Evolutionary conservation across 1,140 invertebrate species (phyloP), one percentile per base, ranked within the genome.

Genomic region (Whitmania pigra): DNA sequence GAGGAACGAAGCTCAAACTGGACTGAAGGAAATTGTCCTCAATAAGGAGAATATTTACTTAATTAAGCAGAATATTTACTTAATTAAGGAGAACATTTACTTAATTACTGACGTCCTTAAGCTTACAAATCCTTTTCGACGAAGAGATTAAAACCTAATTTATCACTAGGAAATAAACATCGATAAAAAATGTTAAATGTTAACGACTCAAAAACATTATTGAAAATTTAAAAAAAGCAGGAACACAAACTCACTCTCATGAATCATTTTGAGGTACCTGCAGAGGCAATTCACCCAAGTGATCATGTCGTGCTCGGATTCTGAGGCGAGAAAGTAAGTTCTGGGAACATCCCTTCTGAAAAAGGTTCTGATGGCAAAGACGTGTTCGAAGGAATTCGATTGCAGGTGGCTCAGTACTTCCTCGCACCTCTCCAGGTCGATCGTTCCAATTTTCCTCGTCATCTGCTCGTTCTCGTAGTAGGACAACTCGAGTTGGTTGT

Each of bases 391-490:
- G 53, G 31, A 53, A 22, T 25, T 49, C 11, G 69, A 70, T 22
- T 70, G 22, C 4, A 70, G 22, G 53, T 53, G 36, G 25, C 49
- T 53, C 17, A 70, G 17, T 4, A 70, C 49, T 22, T 70, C 69
- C n/a, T 70, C 69, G 53, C 69, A 70, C 20, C 53, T 43, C 15
- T 70, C 69, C 43, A 70, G 53, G 69, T 70, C 69, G 29, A 70
- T 54, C 9, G n/a, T 53, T n/a, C 69, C 69, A 11, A 49, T 18
- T 49, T 53, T 40, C n/a, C n/a, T 53, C 0, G 9, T 43, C 36
- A 70, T 43, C n/a, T 53, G 7, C 53, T 70, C 69, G 69, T 70
- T 49, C n/a, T 49, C 69, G 29, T 70, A 70, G 69, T 70, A 70
- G 40, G 22, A 22, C n/a, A 70, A 49, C n/a, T 49, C 69, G 6